Percentiles rank a stretch among this genome's conserved stretches.
These are phyloP conservation scores for Tetheella fluctuosa DNA, from an alignment of 2,888 invertebrate genomes.

Conservation along the genomic window DNA sequence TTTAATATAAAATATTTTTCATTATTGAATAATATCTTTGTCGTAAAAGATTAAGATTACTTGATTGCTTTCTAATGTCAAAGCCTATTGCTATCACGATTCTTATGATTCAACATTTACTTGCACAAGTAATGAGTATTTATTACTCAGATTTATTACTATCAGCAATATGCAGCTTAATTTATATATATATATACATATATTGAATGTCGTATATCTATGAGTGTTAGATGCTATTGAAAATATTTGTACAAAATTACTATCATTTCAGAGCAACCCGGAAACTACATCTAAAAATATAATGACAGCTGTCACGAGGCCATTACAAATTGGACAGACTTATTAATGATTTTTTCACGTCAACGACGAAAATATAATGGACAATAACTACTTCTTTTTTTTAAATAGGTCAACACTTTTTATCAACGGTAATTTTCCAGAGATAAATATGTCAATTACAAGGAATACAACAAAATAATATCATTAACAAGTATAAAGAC, in stretches of 20 bases:
- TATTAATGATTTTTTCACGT: not conserved
- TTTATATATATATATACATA: too few species aligned
- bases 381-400: slow-evolving; percentile 3
- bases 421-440: not conserved
- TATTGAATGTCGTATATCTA: too few species aligned
- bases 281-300: slow-evolving; percentile 9
- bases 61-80: not conserved
- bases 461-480: not conserved
- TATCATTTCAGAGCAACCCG: not conserved
- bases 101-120: not conserved
- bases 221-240: too few species aligned
- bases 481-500: not conserved
- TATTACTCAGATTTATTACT: too few species aligned
- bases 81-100: not conserved
- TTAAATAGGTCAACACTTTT: slow-evolving; percentile 2
- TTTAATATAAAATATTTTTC: not conserved
- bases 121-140: not conserved
- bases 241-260: not conserved
- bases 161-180: too few species aligned
- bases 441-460: not conserved
- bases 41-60: not conserved
- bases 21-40: not conserved
- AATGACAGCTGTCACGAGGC: slow-evolving; percentile 9
- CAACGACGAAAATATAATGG: slow-evolving; percentile 2
- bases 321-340: slow-evolving; percentile 3